Percentiles rank a stretch among this genome's conserved stretches.
These are phyloP conservation scores for Phataginus tetradactyla DNA, from an alignment of 2,797 vertebrate species.

Conservation along the genomic window DNA sequence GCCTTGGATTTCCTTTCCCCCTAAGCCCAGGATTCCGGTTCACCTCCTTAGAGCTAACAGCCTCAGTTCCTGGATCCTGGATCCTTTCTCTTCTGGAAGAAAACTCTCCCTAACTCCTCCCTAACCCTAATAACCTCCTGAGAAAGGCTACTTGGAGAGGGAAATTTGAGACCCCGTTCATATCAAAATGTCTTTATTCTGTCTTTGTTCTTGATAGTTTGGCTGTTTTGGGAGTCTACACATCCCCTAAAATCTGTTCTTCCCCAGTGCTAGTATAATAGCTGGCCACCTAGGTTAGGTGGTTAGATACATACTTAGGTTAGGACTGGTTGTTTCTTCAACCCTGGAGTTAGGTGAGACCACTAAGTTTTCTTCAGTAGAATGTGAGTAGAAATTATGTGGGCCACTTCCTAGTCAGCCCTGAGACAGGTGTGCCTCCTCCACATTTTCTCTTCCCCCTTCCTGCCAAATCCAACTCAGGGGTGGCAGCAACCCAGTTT, in stretches of 20 bases:
- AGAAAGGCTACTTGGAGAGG: not conserved
- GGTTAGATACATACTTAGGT: not conserved
- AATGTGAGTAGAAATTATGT: not conserved
- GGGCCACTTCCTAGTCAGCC: not conserved
- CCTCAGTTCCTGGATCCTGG: not conserved
- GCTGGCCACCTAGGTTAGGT: not conserved
- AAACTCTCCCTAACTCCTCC: not conserved
- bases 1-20: not conserved
- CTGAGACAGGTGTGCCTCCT: not conserved
- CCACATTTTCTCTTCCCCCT: not conserved
- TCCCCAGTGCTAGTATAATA: not conserved
- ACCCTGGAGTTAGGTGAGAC: not conserved
- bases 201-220: not conserved
- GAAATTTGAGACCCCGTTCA: not conserved
- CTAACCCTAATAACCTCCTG: not conserved
- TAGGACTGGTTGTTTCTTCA: not conserved
- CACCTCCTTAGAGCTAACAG: not conserved
- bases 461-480: not conserved
- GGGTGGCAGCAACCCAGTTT: not conserved
- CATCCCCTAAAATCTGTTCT: not conserved
- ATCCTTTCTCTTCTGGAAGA: not conserved
- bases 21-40: not conserved
- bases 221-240: not conserved
- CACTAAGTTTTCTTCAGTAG: not conserved
- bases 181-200: constrained; percentile 32